A percentile compares a stretch with the other conserved stretches of the same genome.
phyloP scores from a whole-genome alignment of 2,888 invertebrate species.

The Loripinus fragilis region DNA sequence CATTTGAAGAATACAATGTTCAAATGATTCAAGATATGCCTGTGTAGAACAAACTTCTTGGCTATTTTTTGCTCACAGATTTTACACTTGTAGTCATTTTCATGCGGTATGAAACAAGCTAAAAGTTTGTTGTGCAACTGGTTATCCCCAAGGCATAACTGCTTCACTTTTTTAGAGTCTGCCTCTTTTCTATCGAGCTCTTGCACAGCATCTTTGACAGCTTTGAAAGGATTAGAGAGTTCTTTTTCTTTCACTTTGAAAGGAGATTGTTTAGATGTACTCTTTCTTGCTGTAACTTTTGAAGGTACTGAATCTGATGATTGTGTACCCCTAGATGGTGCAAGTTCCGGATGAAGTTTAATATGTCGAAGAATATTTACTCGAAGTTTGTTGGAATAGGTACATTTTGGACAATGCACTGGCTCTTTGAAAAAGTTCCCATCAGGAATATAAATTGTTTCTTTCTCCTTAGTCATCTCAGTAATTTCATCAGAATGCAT shows the following conservation, averaged over 20 bases:
- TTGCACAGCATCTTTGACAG: slow-evolving; percentile 45
- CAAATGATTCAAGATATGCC: slow-evolving; percentile 75
- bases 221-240: slow-evolving; percentile 48
- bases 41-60: slow-evolving; percentile 75
- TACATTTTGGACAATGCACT: slow-evolving; percentile 69
- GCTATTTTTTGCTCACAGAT: slow-evolving; percentile 72
- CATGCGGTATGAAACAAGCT: slow-evolving; percentile 61
- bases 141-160: slow-evolving; percentile 59
- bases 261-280: slow-evolving; percentile 22
- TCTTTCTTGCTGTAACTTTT: slow-evolving; percentile 50
- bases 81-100: slow-evolving; percentile 64
- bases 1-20: slow-evolving; percentile 75
- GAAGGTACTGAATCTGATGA: background rate
- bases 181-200: slow-evolving; percentile 2
- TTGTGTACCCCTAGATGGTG: slow-evolving; percentile 41
- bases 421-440: slow-evolving; percentile 66
- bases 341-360: slow-evolving; percentile 61
- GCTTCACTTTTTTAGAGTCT: background rate
- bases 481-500: slow-evolving; percentile 4
- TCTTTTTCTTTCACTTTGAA: background rate
- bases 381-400: slow-evolving; percentile 60
- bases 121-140: slow-evolving; percentile 60
- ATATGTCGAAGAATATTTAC: slow-evolving; percentile 61
- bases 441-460: slow-evolving; percentile 59
- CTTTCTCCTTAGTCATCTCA: slow-evolving; percentile 13